Conservation (phyloP, 1,140 invertebrate species). For the Lepidurus apus region DNA sequence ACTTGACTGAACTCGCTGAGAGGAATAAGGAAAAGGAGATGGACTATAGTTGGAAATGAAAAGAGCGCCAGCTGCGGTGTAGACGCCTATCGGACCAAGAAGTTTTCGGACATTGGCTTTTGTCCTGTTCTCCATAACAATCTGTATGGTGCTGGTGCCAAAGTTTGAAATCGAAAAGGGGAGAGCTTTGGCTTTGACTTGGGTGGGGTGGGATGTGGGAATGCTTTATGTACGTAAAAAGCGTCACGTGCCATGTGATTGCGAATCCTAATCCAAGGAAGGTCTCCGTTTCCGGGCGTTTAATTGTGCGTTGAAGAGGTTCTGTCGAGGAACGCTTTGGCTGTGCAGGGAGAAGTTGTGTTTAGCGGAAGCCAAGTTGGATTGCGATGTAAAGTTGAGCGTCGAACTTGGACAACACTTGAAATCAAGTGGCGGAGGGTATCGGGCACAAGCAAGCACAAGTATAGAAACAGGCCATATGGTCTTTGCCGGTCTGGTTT, state of each 20-base stretch:
- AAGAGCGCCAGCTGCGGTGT: slow-evolving; percentile 8
- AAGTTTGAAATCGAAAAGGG: background rate
- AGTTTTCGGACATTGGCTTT: background rate
- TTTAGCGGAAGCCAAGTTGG: background rate
- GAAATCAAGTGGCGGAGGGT: background rate
- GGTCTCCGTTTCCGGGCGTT: background rate
- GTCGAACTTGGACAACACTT: background rate
- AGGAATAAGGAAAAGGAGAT: background rate
- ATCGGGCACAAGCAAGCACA: background rate
- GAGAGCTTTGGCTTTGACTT: background rate
- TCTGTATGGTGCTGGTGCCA: background rate
- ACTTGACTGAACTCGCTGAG: no score
- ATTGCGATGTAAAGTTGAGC: background rate
- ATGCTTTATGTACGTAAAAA: slow-evolving; percentile 2
- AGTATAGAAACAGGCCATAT: slow-evolving; percentile 1
- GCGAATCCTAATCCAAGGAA: background rate
- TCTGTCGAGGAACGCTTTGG: background rate
- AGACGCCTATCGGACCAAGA: background rate
- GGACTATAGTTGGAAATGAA: background rate
- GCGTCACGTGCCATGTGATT: background rate
- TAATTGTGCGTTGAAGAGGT: background rate
- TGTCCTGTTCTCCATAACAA: background rate
- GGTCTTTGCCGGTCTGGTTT: background rate
- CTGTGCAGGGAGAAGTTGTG: background rate
- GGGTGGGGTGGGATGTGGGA: no score